Percentiles rank a stretch among this genome's conserved stretches.
Evolutionary conservation across 1,140 invertebrate species (phyloP).

Genomic region (Amphibalanus amphitrite): DNA sequence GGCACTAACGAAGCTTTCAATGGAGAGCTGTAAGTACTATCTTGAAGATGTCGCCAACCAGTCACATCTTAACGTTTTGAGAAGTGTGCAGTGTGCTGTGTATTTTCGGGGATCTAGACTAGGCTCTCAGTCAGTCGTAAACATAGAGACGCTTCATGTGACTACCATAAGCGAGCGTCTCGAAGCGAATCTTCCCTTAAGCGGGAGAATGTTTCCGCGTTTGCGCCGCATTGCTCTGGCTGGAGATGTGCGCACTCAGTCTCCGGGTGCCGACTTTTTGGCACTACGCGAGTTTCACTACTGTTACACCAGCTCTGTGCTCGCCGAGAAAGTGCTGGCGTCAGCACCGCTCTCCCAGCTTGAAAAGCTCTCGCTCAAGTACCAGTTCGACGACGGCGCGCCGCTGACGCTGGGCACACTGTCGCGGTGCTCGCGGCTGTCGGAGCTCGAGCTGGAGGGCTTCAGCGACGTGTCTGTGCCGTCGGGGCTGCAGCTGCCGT

Average conservation of each 20-base stretch:
- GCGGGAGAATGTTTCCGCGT: background rate
- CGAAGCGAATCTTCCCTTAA: background rate
- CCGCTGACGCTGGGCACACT: background rate
- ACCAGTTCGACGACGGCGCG: background rate
- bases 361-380: background rate
- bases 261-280: background rate
- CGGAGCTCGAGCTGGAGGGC: background rate
- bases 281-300: background rate
- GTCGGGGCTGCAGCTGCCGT: background rate
- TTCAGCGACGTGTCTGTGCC: background rate
- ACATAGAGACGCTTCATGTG: no score
- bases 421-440: background rate
- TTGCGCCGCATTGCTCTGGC: background rate
- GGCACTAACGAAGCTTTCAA: background rate
- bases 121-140: no score
- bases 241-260: background rate
- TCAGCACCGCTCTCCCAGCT: background rate
- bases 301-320: background rate
- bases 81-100: no score
- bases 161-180: no score
- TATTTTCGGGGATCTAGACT: no score
- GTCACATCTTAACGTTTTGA: background rate
- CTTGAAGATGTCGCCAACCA: background rate
- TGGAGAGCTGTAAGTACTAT: background rate
- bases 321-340: background rate